Percentiles rank a stretch among this genome's conserved stretches.
Conservation (phyloP, 1,140 invertebrate species). For the Portunus trituberculatus region DNA sequence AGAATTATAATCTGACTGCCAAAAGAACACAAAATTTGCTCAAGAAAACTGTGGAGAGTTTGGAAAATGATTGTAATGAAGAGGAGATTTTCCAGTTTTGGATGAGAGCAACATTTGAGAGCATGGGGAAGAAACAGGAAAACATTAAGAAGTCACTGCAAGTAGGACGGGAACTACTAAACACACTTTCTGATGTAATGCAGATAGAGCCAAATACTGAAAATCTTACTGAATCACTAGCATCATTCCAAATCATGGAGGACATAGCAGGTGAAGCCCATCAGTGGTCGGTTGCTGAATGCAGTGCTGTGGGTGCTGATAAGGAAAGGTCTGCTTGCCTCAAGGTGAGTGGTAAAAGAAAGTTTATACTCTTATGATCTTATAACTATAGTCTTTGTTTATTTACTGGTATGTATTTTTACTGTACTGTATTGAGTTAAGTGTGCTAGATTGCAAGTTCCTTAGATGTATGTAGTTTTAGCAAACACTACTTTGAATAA, state of each 20-base stretch:
- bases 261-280: neutral
- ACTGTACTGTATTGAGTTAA: no score
- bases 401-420: no score
- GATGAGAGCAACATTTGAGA: constrained; percentile 5
- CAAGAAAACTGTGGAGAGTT: neutral
- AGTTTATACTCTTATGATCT: no score
- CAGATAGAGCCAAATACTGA: neutral
- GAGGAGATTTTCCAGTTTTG: neutral
- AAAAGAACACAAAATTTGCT: neutral
- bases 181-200: neutral
- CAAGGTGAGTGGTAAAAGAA: neutral
- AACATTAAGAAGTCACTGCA: neutral
- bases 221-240: neutral
- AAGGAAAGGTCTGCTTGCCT: neutral
- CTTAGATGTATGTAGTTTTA: no score
- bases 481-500: no score
- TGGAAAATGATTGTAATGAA: neutral
- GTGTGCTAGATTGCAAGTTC: no score
- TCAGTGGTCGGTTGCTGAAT: neutral
- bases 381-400: no score
- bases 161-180: neutral
- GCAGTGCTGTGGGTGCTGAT: neutral
- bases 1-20: neutral
- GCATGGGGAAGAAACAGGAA: neutral
- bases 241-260: neutral